These are phyloP conservation scores for Triops cancriformis DNA, from an alignment of 1,140 invertebrate species.

Conservation along the genomic window DNA sequence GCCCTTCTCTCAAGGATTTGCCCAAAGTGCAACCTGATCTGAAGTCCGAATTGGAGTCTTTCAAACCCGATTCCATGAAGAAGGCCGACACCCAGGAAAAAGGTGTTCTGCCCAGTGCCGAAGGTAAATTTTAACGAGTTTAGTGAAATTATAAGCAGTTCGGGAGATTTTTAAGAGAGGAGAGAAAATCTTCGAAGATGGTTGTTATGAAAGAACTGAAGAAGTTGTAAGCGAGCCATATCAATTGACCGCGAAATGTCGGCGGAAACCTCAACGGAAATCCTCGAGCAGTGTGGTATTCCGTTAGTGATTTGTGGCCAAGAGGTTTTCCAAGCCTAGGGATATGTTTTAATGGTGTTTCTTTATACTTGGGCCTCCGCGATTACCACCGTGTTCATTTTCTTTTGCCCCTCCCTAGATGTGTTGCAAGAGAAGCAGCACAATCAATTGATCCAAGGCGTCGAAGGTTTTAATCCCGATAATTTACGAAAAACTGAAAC, in stretches of 20 bases:
- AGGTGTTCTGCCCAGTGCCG: constrained; percentile 72
- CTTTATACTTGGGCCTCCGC: not conserved
- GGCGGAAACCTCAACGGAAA: not conserved
- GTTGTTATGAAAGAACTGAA: not conserved
- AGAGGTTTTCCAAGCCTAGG: no score
- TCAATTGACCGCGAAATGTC: not conserved
- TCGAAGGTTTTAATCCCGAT: constrained; percentile 57
- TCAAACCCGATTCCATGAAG: constrained; percentile 72
- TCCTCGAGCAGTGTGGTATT: not conserved
- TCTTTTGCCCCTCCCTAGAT: constrained; percentile 44
- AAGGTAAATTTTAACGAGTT: constrained; percentile 51
- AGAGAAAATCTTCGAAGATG: no score
- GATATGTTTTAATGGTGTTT: no score
- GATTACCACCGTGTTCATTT: no score
- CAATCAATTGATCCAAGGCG: constrained; percentile 58
- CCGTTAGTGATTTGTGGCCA: not conserved
- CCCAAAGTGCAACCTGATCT: constrained; percentile 78
- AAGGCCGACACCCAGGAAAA: constrained; percentile 78
- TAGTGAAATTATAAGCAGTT: no score
- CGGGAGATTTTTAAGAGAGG: no score
- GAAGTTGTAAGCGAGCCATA: not conserved
- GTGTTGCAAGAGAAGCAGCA: constrained; percentile 64
- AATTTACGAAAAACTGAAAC: constrained; percentile 64
- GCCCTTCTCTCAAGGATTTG: constrained; percentile 72
- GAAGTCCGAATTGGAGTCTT: constrained; percentile 77